These are phyloP conservation scores for Sula dactylatra DNA, from an alignment of 2,113 vertebrate species.

Conservation along the genomic window DNA sequence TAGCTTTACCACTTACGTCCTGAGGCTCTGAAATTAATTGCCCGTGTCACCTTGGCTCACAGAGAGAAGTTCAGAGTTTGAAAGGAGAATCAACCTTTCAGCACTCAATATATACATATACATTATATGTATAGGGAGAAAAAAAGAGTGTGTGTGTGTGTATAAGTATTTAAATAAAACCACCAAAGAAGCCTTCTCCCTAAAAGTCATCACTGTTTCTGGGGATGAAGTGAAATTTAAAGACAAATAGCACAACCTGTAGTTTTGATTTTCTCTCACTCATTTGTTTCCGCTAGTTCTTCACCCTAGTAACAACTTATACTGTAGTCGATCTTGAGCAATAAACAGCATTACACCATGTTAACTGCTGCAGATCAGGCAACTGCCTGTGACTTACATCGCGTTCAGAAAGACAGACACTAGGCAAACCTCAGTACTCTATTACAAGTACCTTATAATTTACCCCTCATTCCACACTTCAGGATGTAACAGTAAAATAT, in stretches of 20 bases:
- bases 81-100: neutral
- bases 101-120: neutral
- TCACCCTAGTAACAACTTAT: neutral
- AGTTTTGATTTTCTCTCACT: neutral
- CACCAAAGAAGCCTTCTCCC: neutral
- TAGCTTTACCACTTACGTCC: neutral
- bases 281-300: neutral
- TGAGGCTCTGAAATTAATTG: neutral
- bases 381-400: neutral
- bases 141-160: rapidly evolving
- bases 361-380: neutral
- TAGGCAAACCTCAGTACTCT: neutral
- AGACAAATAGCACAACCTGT: neutral
- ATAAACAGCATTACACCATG: neutral
- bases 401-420: neutral
- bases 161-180: neutral
- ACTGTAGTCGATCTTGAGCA: neutral
- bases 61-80: neutral
- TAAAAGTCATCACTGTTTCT: neutral
- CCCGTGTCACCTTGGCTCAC: neutral
- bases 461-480: neutral
- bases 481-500: neutral
- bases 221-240: neutral
- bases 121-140: neutral
- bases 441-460: neutral